Conservation (phyloP, 2,888 invertebrate species). For the Dastarcus helophoroides region DNA sequence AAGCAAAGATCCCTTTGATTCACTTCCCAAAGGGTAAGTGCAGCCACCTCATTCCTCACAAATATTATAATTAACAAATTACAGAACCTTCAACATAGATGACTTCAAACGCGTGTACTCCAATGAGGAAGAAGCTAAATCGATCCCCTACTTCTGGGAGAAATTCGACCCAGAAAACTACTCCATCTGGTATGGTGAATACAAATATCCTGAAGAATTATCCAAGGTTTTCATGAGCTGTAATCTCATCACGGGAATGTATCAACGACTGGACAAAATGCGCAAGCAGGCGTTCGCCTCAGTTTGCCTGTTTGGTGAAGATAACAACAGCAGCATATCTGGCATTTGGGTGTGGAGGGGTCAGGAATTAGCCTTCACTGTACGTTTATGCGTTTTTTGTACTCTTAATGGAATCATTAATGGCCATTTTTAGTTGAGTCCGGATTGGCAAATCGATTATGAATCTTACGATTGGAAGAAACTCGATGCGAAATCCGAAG, state of each 20-base stretch:
- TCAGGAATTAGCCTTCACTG: conserved; percentile 79
- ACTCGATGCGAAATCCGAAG: conserved; percentile 65
- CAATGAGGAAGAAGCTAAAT: conserved; percentile 86
- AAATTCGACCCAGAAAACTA: conserved; percentile 94
- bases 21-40: conserved; percentile 70
- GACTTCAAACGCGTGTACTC: conserved; percentile 96
- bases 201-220: conserved; percentile 90
- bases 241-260: conserved; percentile 96
- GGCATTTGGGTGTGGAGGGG: conserved; percentile 99
- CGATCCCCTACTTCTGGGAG: conserved; percentile 96
- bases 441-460: conserved; percentile 95
- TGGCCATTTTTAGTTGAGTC: conserved; percentile 49
- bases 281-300: conserved; percentile 94
- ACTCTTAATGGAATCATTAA: neutral
- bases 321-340: conserved; percentile 86
- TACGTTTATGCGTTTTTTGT: too few relatives aligned
- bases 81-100: conserved; percentile 83
- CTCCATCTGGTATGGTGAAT: conserved; percentile 95
- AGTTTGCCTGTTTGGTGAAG: conserved; percentile 83
- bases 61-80: conserved; percentile 20
- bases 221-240: conserved; percentile 94
- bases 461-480: conserved; percentile 95
- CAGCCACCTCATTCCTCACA: neutral
- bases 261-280: conserved; percentile 96
- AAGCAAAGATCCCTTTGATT: conserved; percentile 83